Conservation (phyloP, 1,140 invertebrate species). For the Saccostrea echinata region DNA sequence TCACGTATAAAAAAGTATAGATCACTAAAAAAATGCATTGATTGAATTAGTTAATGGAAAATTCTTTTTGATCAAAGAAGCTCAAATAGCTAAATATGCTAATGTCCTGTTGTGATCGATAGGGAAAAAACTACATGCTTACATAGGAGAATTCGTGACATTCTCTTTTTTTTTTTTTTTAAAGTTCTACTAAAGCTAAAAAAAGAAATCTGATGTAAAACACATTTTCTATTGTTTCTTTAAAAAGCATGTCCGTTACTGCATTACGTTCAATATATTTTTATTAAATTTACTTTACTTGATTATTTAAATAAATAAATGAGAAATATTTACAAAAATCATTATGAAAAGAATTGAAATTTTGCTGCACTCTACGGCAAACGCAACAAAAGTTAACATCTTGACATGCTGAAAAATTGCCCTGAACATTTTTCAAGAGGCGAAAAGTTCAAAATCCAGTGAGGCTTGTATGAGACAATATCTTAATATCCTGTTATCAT, state of each 20-base stretch:
- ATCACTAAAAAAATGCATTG: neutral
- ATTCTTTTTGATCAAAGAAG: neutral
- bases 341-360: too few species aligned
- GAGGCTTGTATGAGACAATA: neutral
- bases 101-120: neutral
- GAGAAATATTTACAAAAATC: too few species aligned
- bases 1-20: too few species aligned
- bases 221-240: too few species aligned
- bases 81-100: neutral
- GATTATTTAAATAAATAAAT: too few species aligned
- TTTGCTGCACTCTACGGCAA: too few species aligned
- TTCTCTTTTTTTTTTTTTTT: neutral
- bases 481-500: neutral
- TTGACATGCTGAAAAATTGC: neutral
- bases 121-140: neutral
- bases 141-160: neutral
- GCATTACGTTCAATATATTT: too few species aligned
- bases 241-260: too few species aligned
- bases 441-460: neutral
- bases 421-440: neutral
- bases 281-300: too few species aligned
- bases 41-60: neutral
- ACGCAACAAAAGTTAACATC: too few species aligned
- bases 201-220: neutral
- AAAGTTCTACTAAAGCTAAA: neutral